Evolutionary conservation across 2,888 invertebrate genomes (phyloP), one percentile per base, ranked within the genome.

Genomic region (Rhimphoctona megacephalus): DNA sequence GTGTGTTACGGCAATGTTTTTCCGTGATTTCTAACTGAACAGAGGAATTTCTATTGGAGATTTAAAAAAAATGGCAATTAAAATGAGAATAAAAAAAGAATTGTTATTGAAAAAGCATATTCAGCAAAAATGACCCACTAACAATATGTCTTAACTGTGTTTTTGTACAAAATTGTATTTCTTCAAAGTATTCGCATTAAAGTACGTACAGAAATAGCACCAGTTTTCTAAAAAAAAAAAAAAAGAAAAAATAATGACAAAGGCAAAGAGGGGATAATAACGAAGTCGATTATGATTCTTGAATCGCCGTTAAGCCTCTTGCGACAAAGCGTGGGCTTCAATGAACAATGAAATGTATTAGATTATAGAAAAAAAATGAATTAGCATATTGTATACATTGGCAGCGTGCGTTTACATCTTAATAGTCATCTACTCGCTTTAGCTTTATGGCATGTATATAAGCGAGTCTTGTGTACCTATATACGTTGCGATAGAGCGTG

Each of bases 321-420:
- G 79, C 61, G 61, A 76, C 80, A 70, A 77, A 72, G 72, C 80
- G 83, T 83, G 66, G 86, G 83, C 80, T 39, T 67, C 64, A 70
- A 81, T 81, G 77, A 83, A 86, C 82, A 86, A 83, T 86, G 81
- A 83, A 78, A 77, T 43, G 67, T 30, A 52, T 70, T 70, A 52
- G 72, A 70, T 46, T 69, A 54, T 54, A 77, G 57, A 69, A 67
- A 46, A 69, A 67, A 54, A 39, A 14, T 14, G 49, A 66, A 86
- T 86, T 83, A 86, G 72, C 86, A 86, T 86, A 82, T 64, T 61
- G 66, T 36, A 61, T 70, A 77, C 66, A 33, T 69, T 46, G 76
- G 72, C n/a, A 80, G 83, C 57, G 14, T 74, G 83, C 80, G 36
- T 83, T 86, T 83, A 83, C 83, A 80, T 86, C 86, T 83, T 81